Percentiles rank a stretch among this genome's conserved stretches.
Evolutionary conservation across 2,113 vertebrate species (phyloP).

Genomic region (Lethenteron camtschaticum): DNA sequence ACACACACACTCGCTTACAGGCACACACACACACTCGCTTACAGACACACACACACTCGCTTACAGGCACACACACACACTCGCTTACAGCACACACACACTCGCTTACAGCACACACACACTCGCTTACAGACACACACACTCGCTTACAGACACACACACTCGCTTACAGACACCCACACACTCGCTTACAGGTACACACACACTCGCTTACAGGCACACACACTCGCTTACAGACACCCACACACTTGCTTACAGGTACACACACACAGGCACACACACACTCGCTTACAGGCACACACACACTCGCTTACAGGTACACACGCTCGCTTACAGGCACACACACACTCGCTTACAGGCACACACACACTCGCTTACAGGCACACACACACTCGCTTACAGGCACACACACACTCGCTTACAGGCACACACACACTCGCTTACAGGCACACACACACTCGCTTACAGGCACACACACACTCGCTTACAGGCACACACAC

Average conservation of each 20-base stretch:
- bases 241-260: background rate
- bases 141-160: conserved; percentile 8
- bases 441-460: background rate
- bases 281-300: background rate
- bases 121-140: background rate
- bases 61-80: background rate
- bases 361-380: no score
- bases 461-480: background rate
- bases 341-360: no score
- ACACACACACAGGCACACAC: background rate
- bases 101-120: background rate
- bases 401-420: background rate
- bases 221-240: conserved; percentile 12
- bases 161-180: conserved; percentile 14
- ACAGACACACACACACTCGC: background rate
- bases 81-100: no score
- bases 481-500: background rate
- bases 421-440: no score
- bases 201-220: conserved; percentile 24
- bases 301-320: background rate
- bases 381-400: background rate
- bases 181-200: conserved; percentile 33
- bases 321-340: background rate
- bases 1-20: background rate
- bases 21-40: background rate